Percentiles rank a stretch among this genome's conserved stretches.
Conservation (phyloP, 2,888 invertebrate genomes). For the Conistra vaccinii region DNA sequence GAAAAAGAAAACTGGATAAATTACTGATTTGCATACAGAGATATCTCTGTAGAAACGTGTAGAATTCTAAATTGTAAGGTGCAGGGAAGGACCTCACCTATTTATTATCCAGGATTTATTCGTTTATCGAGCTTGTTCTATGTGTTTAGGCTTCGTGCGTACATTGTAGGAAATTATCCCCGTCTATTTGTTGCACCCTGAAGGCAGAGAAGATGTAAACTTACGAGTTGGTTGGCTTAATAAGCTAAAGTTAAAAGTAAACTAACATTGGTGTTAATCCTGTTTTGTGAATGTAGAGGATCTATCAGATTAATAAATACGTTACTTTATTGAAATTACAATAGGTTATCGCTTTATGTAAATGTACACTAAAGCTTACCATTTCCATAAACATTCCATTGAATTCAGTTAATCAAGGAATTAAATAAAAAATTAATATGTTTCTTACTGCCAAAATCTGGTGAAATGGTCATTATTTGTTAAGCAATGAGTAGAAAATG, state of each 20-base stretch:
- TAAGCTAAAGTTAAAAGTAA: slow-evolving; percentile 12
- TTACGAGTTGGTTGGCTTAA: slow-evolving; percentile 22
- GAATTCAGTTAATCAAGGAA: neutral
- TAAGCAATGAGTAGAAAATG: slow-evolving; percentile 28
- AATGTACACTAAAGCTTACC: too few species aligned
- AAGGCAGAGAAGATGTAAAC: slow-evolving; percentile 23
- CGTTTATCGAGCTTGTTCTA: slow-evolving; percentile 50
- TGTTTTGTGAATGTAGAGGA: neutral
- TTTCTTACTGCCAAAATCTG: neutral
- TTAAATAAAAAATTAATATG: neutral
- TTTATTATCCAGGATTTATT: slow-evolving; percentile 55
- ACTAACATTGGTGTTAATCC: slow-evolving; percentile 12
- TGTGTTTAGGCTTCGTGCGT: slow-evolving; percentile 47
- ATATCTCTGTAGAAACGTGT: slow-evolving; percentile 36
- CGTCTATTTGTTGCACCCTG: slow-evolving; percentile 33
- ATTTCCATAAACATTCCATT: neutral
- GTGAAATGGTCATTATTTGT: slow-evolving; percentile 30
- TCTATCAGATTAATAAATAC: neutral
- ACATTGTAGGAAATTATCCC: slow-evolving; percentile 41
- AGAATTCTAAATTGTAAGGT: slow-evolving; percentile 44
- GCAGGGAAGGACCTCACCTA: slow-evolving; percentile 30
- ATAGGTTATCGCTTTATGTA: neutral
- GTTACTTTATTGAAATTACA: neutral
- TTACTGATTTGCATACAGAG: slow-evolving; percentile 27
- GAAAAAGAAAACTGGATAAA: slow-evolving; percentile 22